Percentiles rank a stretch among this genome's conserved stretches.
Evolutionary conservation across 2,113 vertebrate genomes (phyloP).

Genomic region (Periophthalmus modestus): DNA sequence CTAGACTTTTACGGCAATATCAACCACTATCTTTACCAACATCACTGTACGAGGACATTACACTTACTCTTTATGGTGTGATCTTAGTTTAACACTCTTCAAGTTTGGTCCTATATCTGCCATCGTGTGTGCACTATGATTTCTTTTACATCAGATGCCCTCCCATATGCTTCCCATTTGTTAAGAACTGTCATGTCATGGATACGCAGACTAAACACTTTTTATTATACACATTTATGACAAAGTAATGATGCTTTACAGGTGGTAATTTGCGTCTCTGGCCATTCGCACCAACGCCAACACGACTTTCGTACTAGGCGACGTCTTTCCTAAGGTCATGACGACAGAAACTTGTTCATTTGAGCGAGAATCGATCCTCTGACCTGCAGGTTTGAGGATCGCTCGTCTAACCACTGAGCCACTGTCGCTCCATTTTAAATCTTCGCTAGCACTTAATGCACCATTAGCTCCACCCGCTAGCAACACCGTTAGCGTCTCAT

Average conservation of each 20-base stretch:
- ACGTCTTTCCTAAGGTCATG: too few species aligned
- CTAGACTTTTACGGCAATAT: conserved; percentile 54
- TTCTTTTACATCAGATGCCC: neutral
- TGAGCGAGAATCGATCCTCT: too few species aligned
- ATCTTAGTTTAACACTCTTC: neutral
- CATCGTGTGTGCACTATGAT: neutral
- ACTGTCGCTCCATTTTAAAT: neutral
- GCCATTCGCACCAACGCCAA: too few species aligned
- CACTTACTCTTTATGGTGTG: neutral
- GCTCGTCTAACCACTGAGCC: too few species aligned
- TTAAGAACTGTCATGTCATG: neutral
- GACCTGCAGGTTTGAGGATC: too few species aligned
- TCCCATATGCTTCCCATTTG: neutral
- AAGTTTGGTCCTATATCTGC: neutral
- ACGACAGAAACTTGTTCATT: too few species aligned
- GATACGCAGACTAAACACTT: neutral
- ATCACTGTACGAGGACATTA: conserved; percentile 6
- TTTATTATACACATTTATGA: neutral
- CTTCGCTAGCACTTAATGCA: neutral
- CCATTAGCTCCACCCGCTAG: neutral
- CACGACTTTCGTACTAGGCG: too few species aligned
- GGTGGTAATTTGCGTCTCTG: too few species aligned
- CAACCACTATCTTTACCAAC: conserved; percentile 36
- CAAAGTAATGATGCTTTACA: too few species aligned
- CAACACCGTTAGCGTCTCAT: neutral